A percentile compares a stretch with the other conserved stretches of the same genome.
Conservation (phyloP, 2,888 invertebrate species). For the Lasioglossum villosulum region DNA sequence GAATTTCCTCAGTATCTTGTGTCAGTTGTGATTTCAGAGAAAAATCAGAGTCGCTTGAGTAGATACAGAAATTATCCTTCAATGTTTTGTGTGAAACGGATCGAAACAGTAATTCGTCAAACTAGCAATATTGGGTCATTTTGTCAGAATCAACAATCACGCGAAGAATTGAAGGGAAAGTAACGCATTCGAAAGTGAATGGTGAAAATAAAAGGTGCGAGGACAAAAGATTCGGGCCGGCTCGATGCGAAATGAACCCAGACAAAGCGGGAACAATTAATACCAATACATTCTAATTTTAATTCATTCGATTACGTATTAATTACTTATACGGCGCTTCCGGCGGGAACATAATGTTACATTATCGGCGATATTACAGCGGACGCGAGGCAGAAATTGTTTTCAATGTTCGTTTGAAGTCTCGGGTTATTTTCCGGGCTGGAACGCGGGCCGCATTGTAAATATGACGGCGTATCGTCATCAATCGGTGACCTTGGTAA, state of each 20-base stretch:
- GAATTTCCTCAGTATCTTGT: background rate
- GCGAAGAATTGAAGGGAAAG: background rate
- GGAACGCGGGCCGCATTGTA: slow-evolving; percentile 43
- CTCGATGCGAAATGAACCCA: background rate
- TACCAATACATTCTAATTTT: slow-evolving; percentile 39
- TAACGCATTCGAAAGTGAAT: background rate
- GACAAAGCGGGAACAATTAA: slow-evolving; percentile 25
- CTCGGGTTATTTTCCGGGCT: slow-evolving; percentile 48
- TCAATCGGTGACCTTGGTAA: slow-evolving; percentile 70
- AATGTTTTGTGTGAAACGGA: background rate
- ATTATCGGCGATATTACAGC: slow-evolving; percentile 55
- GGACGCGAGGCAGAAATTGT: slow-evolving; percentile 53
- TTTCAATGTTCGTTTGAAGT: slow-evolving; percentile 61
- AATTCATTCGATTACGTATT: slow-evolving; percentile 55
- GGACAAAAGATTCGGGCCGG: background rate
- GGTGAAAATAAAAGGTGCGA: background rate
- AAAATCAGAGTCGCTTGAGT: background rate
- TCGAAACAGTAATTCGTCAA: background rate
- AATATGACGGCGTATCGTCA: slow-evolving; percentile 61
- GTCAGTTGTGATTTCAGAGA: background rate
- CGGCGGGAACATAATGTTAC: slow-evolving; percentile 51
- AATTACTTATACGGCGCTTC: slow-evolving; percentile 55
- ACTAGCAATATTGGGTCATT: background rate
- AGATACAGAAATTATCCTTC: background rate
- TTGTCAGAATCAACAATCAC: background rate